Conservation (phyloP, 2,113 vertebrate species). For the Tachuris rubrigastra region DNA sequence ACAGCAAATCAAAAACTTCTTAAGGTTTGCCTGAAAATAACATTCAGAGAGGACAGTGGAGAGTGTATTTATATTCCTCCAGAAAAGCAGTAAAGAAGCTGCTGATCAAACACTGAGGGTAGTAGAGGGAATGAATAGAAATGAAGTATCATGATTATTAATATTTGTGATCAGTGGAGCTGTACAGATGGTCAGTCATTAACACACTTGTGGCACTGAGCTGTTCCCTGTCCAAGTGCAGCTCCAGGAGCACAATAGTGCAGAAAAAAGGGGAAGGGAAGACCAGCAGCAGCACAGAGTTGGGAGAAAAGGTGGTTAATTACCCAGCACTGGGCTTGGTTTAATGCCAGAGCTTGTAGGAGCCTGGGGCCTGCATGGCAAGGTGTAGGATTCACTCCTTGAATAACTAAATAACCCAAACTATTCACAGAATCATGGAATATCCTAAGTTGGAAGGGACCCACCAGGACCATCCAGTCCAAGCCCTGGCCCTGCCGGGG, state of each 20-base stretch:
- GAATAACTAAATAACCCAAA: neutral
- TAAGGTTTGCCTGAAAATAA: neutral
- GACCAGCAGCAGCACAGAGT: neutral
- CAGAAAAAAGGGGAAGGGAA: neutral
- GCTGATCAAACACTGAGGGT: neutral
- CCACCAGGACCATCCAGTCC: neutral
- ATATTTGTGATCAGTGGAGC: neutral
- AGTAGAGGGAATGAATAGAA: neutral
- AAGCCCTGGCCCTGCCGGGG: neutral
- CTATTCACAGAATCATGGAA: neutral
- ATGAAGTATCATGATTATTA: neutral
- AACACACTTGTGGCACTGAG: rapidly evolving
- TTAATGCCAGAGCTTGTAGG: rapidly evolving
- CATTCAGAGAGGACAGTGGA: neutral
- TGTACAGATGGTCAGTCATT: neutral
- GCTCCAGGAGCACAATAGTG: neutral
- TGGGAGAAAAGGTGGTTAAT: neutral
- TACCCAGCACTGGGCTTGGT: neutral
- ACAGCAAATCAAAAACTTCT: neutral
- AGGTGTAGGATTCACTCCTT: neutral
- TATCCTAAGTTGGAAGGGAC: neutral
- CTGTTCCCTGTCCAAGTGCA: neutral
- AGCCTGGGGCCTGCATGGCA: neutral
- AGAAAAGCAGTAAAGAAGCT: neutral
- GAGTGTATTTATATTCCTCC: neutral